Conservation (phyloP, 1,140 invertebrate genomes). For the Rhopalosiphum maidis region DNA sequence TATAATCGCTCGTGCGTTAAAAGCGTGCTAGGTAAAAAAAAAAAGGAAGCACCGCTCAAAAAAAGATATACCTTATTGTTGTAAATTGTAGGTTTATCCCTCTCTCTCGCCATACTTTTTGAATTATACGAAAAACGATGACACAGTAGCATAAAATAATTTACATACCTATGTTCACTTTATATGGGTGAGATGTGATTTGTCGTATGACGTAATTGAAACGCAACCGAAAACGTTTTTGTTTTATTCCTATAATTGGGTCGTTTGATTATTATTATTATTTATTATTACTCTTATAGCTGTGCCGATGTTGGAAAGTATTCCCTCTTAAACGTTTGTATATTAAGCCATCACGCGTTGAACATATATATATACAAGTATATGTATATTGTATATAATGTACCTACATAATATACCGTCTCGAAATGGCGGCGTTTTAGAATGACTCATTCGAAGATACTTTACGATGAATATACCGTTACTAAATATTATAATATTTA, state of each 20-base stretch:
- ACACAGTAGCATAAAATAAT: background rate
- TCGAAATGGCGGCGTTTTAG: background rate
- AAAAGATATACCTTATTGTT: background rate
- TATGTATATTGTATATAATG: background rate
- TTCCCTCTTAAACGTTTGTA: background rate
- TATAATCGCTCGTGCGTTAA: background rate
- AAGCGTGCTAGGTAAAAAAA: background rate
- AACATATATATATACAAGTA: background rate
- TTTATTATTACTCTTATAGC: background rate
- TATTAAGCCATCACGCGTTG: background rate
- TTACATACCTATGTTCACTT: background rate
- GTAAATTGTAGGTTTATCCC: background rate
- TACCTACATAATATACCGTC: background rate
- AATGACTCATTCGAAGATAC: background rate
- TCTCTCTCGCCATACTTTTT: background rate
- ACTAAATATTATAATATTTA: conserved; percentile 9
- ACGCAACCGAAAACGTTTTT: background rate
- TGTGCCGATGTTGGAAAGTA: background rate
- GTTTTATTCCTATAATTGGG: background rate
- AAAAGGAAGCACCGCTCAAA: background rate
- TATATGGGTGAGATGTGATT: background rate
- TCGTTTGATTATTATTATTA: background rate
- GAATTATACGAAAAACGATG: background rate
- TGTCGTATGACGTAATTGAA: background rate
- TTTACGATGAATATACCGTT: background rate